Evolutionary conservation across 2,113 vertebrate species (phyloP), one percentile per base, ranked within the genome.

Genomic region (Otolemur garnettii): DNA sequence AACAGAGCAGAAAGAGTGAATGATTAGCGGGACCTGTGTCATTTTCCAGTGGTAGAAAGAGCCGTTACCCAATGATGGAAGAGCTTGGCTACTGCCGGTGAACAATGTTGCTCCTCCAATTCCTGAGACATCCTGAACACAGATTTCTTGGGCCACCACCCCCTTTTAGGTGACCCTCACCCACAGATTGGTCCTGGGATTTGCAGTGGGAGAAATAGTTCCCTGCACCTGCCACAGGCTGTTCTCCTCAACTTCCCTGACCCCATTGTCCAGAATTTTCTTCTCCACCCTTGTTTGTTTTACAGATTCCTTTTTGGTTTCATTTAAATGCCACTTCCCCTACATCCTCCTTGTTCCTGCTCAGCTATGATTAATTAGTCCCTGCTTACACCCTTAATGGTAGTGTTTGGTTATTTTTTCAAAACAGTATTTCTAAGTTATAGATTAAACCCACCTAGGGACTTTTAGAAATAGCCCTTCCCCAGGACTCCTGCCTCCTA

Each of bases 61-160:
- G 50, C 17, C 10, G 26, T 18, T 33, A 17, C 35, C 12, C 0
- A 7, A 14, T 4, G 0, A 5, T 1, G 4, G 35, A 64, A n/a
- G 38, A 71, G 0, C 24, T 2, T 19, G 82, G 69, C 26, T 33
- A 24, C 74, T 42, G 17, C 4, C 4, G 4, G 10, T 7, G 22
- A 19, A 26, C 57, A 15, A 8, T 13, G 35, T 4, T 21, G 55
- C n/a, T 28, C 45, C 21, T n/a, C 71, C 15, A 57, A 17, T 18
- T 59, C 2, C 15, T 21, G 7, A 10, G 30, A 18, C 74, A 26
- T 74, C 55, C 64, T 42, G 18, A 7, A 9, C 59, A 60, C 6
- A 7, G 38, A 55, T 72, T 50, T 26, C 15, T 21, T 7, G 15
- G 42, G n/a, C 55, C 45, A 21, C 42, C 64, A 4, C 55, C 42